A percentile compares a stretch with the other conserved stretches of the same genome.
phyloP scores from a whole-genome alignment of 2,888 invertebrate species.

The Drosophila macrospina region DNA sequence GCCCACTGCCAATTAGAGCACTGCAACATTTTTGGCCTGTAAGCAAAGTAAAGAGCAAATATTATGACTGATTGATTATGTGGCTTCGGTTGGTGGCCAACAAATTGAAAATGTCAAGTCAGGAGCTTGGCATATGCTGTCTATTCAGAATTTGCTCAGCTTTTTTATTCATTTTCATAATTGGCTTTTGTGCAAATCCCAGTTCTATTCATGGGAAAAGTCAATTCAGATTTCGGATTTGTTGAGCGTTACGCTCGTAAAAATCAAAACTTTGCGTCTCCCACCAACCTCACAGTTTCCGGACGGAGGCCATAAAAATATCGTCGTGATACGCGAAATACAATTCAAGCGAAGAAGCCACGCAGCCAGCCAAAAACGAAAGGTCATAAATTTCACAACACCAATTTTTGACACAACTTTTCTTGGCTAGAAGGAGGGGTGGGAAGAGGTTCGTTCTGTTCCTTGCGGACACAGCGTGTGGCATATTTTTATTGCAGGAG shows the following conservation, averaged over 20 bases:
- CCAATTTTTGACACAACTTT: constrained; percentile 73
- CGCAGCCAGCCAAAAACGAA: constrained; percentile 57
- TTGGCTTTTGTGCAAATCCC: constrained; percentile 57
- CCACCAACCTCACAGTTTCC: constrained; percentile 5
- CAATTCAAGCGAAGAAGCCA: constrained; percentile 42
- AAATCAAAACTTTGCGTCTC: constrained; percentile 37
- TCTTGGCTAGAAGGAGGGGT: constrained; percentile 1
- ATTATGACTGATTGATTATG: constrained; percentile 56
- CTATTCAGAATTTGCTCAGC: background rate
- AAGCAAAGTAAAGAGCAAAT: constrained; percentile 37
- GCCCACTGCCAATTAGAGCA: constrained; percentile 47
- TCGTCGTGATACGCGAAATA: constrained; percentile 23
- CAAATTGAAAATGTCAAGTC: constrained; percentile 54
- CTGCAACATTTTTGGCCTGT: constrained; percentile 52
- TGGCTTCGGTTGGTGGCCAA: constrained; percentile 37
- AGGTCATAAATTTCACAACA: constrained; percentile 73
- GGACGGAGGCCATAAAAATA: constrained; percentile 42
- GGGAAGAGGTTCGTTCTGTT: background rate
- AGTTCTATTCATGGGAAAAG: constrained; percentile 39
- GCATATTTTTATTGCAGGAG: constrained; percentile 74
- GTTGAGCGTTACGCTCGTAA: constrained; percentile 45
- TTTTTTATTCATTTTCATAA: constrained; percentile 48
- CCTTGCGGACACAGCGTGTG: constrained; percentile 23
- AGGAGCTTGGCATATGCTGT: constrained; percentile 30
- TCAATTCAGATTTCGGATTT: constrained; percentile 53